A percentile compares a stretch with the other conserved stretches of the same genome.
phyloP scores from a whole-genome alignment of 2,888 invertebrate species.

The Lamellibrachia columna region DNA sequence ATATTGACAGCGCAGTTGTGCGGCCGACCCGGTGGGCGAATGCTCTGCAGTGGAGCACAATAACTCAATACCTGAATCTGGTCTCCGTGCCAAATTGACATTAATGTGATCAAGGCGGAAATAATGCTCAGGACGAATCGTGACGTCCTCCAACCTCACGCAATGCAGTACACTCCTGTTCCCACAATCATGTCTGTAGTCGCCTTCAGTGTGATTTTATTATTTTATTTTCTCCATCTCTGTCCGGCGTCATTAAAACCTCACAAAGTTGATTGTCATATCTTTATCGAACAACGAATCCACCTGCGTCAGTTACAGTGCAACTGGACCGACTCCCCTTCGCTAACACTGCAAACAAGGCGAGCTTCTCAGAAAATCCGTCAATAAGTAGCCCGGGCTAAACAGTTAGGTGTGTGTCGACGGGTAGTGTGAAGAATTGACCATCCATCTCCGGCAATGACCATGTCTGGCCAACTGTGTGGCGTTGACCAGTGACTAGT shows the following conservation, averaged over 20 bases:
- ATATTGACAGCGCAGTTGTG: background rate
- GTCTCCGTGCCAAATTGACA: background rate
- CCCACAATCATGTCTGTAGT: background rate
- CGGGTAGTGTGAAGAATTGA: too few species aligned
- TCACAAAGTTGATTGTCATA: background rate
- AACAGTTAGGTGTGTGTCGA: too few species aligned
- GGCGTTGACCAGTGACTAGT: background rate
- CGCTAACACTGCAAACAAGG: background rate
- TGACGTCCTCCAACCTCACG: background rate
- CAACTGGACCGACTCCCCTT: background rate
- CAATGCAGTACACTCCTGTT: background rate
- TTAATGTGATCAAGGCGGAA: background rate
- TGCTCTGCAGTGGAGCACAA: background rate
- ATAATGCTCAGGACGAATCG: background rate
- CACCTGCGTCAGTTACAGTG: background rate
- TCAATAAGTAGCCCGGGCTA: too few species aligned
- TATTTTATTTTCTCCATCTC: background rate
- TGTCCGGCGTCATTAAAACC: background rate
- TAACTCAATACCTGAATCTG: slow-evolving; percentile 16
- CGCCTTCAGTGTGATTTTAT: background rate
- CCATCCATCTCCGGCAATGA: too few species aligned
- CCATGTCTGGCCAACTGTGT: background rate
- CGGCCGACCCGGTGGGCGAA: background rate
- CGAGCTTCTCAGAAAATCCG: background rate
- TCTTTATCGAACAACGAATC: background rate